Evolutionary conservation across 2,888 invertebrate genomes (phyloP), one percentile per base, ranked within the genome.

Genomic region (Patella ulyssiponensis): DNA sequence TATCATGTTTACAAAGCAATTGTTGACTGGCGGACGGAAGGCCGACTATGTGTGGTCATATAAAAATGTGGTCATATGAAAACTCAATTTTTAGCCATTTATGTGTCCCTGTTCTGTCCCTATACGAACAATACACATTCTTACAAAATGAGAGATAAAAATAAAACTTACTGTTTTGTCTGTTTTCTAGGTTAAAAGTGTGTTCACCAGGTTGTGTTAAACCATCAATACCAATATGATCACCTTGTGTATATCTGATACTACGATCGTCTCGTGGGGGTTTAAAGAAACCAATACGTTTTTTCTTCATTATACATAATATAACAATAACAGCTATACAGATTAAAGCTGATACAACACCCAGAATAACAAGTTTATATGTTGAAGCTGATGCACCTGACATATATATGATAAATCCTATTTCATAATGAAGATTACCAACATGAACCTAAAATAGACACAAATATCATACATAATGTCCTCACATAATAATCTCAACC

Each of bases 401-500:
- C 2, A 80, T 77, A 75, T 83, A 89, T 23, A 84, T 80, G n/a
- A 90, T 74, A 69, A 81, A 80, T 23, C 90, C 90, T 33, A 89
- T 82, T 17, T 84, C 77, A 15, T 82, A 87, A 7, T 17, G 52
- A 15, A 87, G 80, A 72, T 85, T 81, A 4, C 89, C 90, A 71
- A 89, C 80, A 20, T 74, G 74, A 1, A 90, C 86, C 90, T 90
- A 82, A 1, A 81, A 58, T 51, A 27, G 58, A 69, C n/a, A 23
- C 74, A 23, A 53, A 64, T 20, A 58, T 58, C 15, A 51, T 11
- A 77, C 23, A 64, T 23, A 76, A 27, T n/a, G 9, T 27, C 78
- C 72, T 77, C 84, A 85, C 81, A 78, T 76, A 0, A 86, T 84
- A 23, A 44, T 44, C 44, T 44, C 44, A 44, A 44, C 44, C 44